These are phyloP conservation scores for Carassius carassius DNA, from an alignment of 2,113 vertebrate genomes.

Conservation along the genomic window DNA sequence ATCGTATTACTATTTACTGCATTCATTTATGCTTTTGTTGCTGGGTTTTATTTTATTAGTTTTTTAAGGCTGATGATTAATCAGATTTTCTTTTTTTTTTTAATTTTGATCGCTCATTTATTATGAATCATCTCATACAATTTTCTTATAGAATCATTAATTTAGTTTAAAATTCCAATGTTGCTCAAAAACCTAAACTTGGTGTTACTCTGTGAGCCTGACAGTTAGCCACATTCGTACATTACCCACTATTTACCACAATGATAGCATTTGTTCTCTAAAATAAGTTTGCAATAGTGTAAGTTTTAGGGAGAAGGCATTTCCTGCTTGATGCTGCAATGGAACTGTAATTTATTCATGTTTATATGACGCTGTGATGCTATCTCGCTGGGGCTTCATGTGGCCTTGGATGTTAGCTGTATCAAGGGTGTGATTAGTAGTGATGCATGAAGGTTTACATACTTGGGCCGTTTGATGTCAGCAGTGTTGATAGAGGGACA, in stretches of 20 bases:
- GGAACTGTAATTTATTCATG: constrained; percentile 57
- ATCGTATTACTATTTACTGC: background rate
- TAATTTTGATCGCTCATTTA: background rate
- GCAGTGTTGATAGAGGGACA: constrained; percentile 27
- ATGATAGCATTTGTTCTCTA: background rate
- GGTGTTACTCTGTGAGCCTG: background rate
- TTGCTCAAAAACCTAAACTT: background rate
- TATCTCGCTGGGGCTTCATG: constrained; percentile 55
- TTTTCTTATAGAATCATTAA: background rate
- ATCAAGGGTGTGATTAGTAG: constrained; percentile 55
- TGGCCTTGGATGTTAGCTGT: constrained; percentile 38
- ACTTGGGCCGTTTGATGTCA: constrained; percentile 49
- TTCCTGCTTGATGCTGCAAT: constrained; percentile 54
- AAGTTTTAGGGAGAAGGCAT: constrained; percentile 40
- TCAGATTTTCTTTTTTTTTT: background rate
- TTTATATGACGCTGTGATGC: constrained; percentile 59
- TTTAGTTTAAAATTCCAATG: background rate
- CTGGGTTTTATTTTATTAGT: background rate
- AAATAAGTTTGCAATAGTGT: constrained; percentile 10
- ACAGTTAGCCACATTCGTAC: background rate
- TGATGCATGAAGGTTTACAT: constrained; percentile 37
- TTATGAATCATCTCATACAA: background rate
- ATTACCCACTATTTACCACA: background rate
- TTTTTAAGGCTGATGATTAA: background rate
- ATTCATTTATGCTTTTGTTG: background rate